Evolutionary conservation across 2,113 vertebrate species (phyloP), one percentile per base, ranked within the genome.

Genomic region (Thalassoma bifasciatum): DNA sequence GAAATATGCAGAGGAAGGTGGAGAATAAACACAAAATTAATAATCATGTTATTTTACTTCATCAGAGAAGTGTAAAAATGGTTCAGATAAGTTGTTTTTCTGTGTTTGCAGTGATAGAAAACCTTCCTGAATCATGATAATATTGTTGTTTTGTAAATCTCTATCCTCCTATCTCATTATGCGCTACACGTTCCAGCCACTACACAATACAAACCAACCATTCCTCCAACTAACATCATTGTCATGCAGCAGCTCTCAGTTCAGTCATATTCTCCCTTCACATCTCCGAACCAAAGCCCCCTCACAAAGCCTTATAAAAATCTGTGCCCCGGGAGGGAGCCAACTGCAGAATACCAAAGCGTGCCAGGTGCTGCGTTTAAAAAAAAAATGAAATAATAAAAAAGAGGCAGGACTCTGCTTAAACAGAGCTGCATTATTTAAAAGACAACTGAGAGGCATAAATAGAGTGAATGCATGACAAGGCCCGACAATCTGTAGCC

Each of bases 381-480:
- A 83, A 83, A 84, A 62, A 30, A 30, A 30, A 30, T 4, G 6
- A 30, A 6, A 30, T n/a, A n/a, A 65, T 76, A 83, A 83, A 84
- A 62, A 30, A 30, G 30, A 30, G 30, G 58, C 66, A 65, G 81
- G 69, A 70, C 70, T 77, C 72, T 83, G 73, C 74, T 81, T 79
- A 86, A 86, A 79, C 85, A 86, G 80, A 87, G 72, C 83, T 91
- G 75, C 76, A 91, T 91, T 91, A 91, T 93, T 93, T 90, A 91
- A 90, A 90, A 77, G 88, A 87, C 77, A 87, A 83, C 82, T 84
- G 81, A 91, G 78, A 82, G 79, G 85, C 87, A 90, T 89, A 90
- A 91, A 89, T 80, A 76, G 71, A 81, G 79, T 81, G 69, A 85
- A 91, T 84, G 65, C 85, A 84, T 83, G 89, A 88, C 86, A 91